A percentile compares a stretch with the other conserved stretches of the same genome.
These are phyloP conservation scores for Heterotis niloticus DNA, from an alignment of 2,113 vertebrate genomes.

Conservation along the genomic window DNA sequence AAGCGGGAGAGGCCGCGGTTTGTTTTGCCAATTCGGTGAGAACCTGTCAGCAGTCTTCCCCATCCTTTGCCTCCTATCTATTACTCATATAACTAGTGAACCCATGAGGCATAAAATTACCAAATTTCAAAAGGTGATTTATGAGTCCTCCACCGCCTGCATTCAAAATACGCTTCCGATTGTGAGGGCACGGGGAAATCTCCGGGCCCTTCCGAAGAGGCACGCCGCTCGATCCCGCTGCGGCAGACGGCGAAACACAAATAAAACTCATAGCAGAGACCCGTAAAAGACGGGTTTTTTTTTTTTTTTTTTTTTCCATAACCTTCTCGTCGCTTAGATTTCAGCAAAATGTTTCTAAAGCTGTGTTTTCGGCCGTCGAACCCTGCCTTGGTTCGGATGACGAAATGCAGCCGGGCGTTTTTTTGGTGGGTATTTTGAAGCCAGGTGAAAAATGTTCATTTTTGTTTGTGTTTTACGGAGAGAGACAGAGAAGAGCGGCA, in stretches of 20 bases:
- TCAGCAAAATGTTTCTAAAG: background rate
- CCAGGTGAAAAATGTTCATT: too few relatives aligned
- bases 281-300: slow-evolving; percentile 5
- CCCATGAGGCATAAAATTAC: slow-evolving; percentile 66
- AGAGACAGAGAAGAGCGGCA: slow-evolving; percentile 12
- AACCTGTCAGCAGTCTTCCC: slow-evolving; percentile 63
- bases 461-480: slow-evolving; percentile 45
- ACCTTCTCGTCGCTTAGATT: background rate
- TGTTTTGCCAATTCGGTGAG: slow-evolving; percentile 59
- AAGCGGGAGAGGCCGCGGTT: slow-evolving; percentile 39
- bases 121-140: slow-evolving; percentile 69
- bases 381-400: background rate
- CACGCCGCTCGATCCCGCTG: slow-evolving; percentile 9
- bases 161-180: slow-evolving; percentile 66
- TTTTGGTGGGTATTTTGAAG: too few relatives aligned
- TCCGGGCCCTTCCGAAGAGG: slow-evolving; percentile 44
- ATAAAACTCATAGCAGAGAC: slow-evolving; percentile 10
- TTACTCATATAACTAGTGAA: slow-evolving; percentile 64
- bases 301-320: slow-evolving; percentile 6
- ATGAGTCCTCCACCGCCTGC: slow-evolving; percentile 60
- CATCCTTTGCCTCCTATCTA: slow-evolving; percentile 54
- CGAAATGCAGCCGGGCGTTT: background rate
- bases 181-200: slow-evolving; percentile 39
- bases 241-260: slow-evolving; percentile 15
- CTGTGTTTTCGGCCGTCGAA: background rate